phyloP scores from a whole-genome alignment of 1,140 invertebrate genomes.

The Hylaeus volcanicus region DNA sequence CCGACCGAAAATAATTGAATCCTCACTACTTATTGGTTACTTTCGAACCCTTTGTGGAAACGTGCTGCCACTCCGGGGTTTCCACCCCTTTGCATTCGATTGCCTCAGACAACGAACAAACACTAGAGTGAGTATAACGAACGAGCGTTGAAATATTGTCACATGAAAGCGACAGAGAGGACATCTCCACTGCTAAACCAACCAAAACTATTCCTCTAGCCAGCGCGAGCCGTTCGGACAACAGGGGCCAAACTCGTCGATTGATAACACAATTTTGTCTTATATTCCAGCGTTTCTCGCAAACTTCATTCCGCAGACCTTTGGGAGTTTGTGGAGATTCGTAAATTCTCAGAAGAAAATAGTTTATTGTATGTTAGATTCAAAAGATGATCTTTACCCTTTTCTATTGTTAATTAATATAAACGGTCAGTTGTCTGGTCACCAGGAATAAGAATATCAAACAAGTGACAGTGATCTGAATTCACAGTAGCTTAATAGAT shows the following conservation, averaged over 20 bases:
- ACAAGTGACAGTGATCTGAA: too few species aligned
- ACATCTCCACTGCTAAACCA: conserved; percentile 16
- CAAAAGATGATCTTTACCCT: too few species aligned
- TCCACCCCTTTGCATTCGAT: neutral
- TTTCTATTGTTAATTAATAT: too few species aligned
- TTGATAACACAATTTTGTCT: neutral
- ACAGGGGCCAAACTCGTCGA: neutral
- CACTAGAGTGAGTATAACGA: conserved; percentile 29
- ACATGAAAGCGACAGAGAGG: conserved; percentile 12
- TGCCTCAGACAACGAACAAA: conserved; percentile 32
- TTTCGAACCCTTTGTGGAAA: conserved; percentile 11
- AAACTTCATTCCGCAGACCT: too few species aligned
- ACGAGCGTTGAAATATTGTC: conserved; percentile 7
- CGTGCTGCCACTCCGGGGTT: conserved; percentile 1
- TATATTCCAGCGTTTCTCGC: neutral
- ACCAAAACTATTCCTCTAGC: conserved; percentile 24
- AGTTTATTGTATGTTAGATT: too few species aligned
- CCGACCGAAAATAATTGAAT: conserved; percentile 53
- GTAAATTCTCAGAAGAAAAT: too few species aligned
- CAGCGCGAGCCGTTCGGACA: too few species aligned
- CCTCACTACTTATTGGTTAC: conserved; percentile 37
- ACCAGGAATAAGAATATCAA: too few species aligned
- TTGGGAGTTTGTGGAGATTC: too few species aligned
- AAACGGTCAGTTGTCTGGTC: too few species aligned
- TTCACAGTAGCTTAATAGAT: too few species aligned